phyloP scores from a whole-genome alignment of 1,140 invertebrate species.

The Plectrocnemia conspersa region DNA sequence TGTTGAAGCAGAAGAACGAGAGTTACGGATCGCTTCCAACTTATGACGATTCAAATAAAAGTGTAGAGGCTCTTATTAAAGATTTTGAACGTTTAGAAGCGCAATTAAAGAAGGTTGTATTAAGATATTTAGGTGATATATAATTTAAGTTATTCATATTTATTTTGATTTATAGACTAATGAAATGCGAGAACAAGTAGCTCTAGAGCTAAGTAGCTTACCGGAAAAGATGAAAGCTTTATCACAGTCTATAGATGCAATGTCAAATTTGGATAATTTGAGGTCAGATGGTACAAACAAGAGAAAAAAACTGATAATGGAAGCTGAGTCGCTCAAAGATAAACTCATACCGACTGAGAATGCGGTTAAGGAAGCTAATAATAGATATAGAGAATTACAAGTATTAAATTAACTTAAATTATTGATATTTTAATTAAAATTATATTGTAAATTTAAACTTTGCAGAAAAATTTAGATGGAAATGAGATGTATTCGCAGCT shows the following conservation, averaged over 20 bases:
- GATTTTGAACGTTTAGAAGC: slow-evolving; percentile 48
- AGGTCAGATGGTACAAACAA: slow-evolving; percentile 43
- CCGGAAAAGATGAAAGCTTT: slow-evolving; percentile 49
- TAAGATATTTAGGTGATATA: neutral
- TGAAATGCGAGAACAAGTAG: slow-evolving; percentile 45
- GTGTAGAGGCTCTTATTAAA: slow-evolving; percentile 44
- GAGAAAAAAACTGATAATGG: slow-evolving; percentile 37
- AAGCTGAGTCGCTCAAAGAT: slow-evolving; percentile 41
- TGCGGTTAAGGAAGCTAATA: slow-evolving; percentile 41
- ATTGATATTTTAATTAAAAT: slow-evolving; percentile 2
- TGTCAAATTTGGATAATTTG: slow-evolving; percentile 49
- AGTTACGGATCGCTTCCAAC: slow-evolving; percentile 36
- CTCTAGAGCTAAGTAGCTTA: slow-evolving; percentile 46
- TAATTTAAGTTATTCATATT: slow-evolving; percentile 11
- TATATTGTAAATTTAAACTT: slow-evolving; percentile 21
- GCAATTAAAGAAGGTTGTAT: slow-evolving; percentile 48
- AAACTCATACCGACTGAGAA: slow-evolving; percentile 42
- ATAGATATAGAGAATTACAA: slow-evolving; percentile 44
- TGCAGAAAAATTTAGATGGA: slow-evolving; percentile 58
- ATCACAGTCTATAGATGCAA: slow-evolving; percentile 45
- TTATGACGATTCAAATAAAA: slow-evolving; percentile 43
- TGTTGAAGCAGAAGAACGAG: slow-evolving; percentile 46
- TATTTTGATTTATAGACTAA: slow-evolving; percentile 39
- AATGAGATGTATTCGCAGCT: slow-evolving; percentile 66
- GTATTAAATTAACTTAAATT: slow-evolving; percentile 33